These are phyloP conservation scores for Hoplias malabaricus DNA, from an alignment of 2,113 vertebrate genomes.

Conservation along the genomic window DNA sequence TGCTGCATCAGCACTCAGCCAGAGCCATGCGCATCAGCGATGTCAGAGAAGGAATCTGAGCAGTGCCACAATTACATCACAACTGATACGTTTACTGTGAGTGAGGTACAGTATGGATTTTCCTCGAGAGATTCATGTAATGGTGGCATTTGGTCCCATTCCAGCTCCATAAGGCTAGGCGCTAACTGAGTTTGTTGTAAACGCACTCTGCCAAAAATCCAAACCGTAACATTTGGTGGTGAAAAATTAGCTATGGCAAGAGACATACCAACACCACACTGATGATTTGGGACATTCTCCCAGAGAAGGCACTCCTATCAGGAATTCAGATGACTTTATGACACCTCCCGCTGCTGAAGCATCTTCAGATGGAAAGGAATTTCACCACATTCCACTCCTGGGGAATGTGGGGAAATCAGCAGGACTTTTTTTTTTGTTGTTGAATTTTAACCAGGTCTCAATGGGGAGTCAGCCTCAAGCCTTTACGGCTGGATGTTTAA, in stretches of 20 bases:
- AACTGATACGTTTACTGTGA: conserved; percentile 44
- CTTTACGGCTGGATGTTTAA: neutral
- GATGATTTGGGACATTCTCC: neutral
- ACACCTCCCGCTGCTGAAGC: neutral
- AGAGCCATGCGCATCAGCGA: conserved; percentile 40
- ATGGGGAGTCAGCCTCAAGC: conserved; percentile 21
- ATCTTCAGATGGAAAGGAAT: conserved; percentile 21
- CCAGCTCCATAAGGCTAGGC: neutral
- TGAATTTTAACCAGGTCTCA: conserved; percentile 41
- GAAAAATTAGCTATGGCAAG: neutral
- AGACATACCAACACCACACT: neutral
- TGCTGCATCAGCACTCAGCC: conserved; percentile 49
- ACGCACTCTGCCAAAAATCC: neutral
- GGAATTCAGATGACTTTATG: neutral
- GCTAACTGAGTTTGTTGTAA: neutral
- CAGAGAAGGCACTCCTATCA: neutral
- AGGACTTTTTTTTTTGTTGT: conserved; percentile 23
- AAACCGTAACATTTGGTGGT: neutral
- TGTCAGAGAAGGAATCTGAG: conserved; percentile 52
- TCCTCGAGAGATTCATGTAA: neutral
- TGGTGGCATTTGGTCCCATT: conserved; percentile 9
- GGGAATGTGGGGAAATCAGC: conserved; percentile 19
- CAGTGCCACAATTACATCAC: conserved; percentile 51
- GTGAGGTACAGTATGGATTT: conserved; percentile 3
- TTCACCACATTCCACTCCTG: conserved; percentile 8